Percentiles rank a stretch among this genome's conserved stretches.
Evolutionary conservation across 1,140 invertebrate species (phyloP).

Genomic region (Microplitis demolitor): DNA sequence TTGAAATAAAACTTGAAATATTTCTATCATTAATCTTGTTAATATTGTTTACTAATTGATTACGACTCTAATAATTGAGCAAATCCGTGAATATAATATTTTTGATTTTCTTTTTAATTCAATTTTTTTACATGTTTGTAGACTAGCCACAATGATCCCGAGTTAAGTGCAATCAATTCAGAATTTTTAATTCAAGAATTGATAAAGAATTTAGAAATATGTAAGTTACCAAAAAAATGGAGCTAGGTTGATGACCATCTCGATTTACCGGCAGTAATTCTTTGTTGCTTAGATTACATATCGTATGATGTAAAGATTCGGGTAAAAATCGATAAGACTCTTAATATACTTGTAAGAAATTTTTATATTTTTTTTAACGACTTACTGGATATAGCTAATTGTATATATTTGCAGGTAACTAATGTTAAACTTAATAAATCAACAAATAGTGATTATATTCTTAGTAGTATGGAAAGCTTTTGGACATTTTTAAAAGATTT

Average conservation of each 20-base stretch:
- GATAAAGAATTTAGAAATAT: neutral
- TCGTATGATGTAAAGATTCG: neutral
- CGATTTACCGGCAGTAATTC: neutral
- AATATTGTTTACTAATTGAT: neutral
- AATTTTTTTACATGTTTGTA: neutral
- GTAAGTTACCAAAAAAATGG: neutral
- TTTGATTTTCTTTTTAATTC: neutral
- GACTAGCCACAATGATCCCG: neutral
- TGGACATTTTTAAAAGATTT: neutral
- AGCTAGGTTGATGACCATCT: neutral
- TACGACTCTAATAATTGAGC: neutral
- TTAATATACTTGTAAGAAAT: neutral
- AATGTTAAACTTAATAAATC: neutral
- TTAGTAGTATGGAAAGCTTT: neutral
- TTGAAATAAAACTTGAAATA: neutral
- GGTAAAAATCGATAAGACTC: neutral
- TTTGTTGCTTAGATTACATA: neutral
- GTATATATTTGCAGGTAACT: neutral
- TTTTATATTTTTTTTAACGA: neutral
- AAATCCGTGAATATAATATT: neutral
- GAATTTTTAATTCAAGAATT: neutral
- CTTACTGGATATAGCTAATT: neutral
- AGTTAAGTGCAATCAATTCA: neutral
- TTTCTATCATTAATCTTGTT: neutral
- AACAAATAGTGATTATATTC: neutral